Percentiles rank a stretch among this genome's conserved stretches.
Evolutionary conservation across 2,797 vertebrate species (phyloP).

Genomic region (Phrynocephalus vlangalii): DNA sequence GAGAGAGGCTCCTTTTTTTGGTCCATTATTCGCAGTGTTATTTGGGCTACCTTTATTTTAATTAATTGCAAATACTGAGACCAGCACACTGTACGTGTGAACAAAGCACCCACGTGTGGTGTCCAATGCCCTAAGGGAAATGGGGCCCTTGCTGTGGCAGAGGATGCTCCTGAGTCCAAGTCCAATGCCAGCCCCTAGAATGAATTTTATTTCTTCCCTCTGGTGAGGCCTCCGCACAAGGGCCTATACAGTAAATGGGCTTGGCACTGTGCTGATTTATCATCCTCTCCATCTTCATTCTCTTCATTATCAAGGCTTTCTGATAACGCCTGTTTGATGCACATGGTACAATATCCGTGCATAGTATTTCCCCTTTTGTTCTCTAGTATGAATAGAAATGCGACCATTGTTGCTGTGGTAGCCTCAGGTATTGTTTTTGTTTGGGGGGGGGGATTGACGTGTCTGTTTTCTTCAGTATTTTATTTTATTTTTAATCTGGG

Average conservation of each 20-base stretch:
- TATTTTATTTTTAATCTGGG: background rate
- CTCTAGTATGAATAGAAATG: background rate
- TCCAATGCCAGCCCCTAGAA: slow-evolving; percentile 63
- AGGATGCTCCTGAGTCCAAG: slow-evolving; percentile 24
- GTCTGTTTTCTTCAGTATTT: slow-evolving; percentile 11
- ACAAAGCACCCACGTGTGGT: background rate
- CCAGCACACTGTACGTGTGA: slow-evolving; percentile 29
- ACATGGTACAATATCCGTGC: background rate
- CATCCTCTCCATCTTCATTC: background rate
- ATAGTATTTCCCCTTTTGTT: background rate
- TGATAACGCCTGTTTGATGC: fast-evolving
- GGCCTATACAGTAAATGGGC: background rate
- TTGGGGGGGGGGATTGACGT: background rate
- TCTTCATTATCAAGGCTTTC: background rate
- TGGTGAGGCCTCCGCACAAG: background rate
- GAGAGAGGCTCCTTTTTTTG: background rate
- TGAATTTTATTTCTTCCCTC: slow-evolving; percentile 35
- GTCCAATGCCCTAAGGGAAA: background rate
- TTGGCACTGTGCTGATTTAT: background rate
- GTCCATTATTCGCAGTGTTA: background rate
- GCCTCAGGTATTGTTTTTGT: slow-evolving; percentile 31
- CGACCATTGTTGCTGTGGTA: fast-evolving
- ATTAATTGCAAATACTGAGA: slow-evolving; percentile 22
- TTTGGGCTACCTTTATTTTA: background rate
- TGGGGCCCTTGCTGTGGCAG: background rate